Percentiles rank a stretch among this genome's conserved stretches.
phyloP scores from a whole-genome alignment of 2,797 vertebrate species.

The Erethizon dorsatum region DNA sequence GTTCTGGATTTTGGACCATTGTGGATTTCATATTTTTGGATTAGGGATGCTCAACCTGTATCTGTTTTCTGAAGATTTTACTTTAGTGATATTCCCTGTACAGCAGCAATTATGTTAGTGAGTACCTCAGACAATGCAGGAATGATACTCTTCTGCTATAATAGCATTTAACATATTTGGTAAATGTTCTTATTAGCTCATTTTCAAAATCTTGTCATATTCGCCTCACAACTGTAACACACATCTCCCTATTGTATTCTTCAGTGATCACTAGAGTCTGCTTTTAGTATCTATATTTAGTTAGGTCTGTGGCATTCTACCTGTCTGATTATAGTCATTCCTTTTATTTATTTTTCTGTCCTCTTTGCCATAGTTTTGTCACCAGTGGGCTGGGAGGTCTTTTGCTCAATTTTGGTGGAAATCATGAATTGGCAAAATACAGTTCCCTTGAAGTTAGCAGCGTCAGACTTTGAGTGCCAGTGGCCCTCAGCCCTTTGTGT shows the following conservation, averaged over 20 bases:
- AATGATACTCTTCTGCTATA: not conserved
- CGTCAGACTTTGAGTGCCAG: not conserved
- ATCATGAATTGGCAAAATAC: not conserved
- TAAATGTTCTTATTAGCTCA: not conserved
- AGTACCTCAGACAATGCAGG: not conserved
- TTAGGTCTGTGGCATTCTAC: not conserved
- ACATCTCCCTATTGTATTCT: not conserved
- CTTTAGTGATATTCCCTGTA: not conserved
- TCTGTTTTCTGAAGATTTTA: slow-evolving; percentile 35
- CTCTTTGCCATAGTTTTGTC: slow-evolving; percentile 53
- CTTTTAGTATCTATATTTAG: slow-evolving; percentile 21
- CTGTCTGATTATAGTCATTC: not conserved
- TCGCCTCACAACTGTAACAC: not conserved
- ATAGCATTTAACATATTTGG: not conserved
- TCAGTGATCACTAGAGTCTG: not conserved
- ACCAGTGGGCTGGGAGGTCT: not conserved
- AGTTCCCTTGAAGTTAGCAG: not conserved
- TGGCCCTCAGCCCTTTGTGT: not conserved
- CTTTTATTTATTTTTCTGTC: slow-evolving; percentile 20
- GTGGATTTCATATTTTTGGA: not conserved
- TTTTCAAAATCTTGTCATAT: not conserved
- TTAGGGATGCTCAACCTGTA: not conserved
- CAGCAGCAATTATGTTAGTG: slow-evolving; percentile 6
- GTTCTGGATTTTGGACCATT: not conserved
- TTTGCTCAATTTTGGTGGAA: not conserved